Percentiles rank a stretch among this genome's conserved stretches.
These are phyloP conservation scores for Potorous gilbertii DNA, from an alignment of 2,797 vertebrate species.

Conservation along the genomic window DNA sequence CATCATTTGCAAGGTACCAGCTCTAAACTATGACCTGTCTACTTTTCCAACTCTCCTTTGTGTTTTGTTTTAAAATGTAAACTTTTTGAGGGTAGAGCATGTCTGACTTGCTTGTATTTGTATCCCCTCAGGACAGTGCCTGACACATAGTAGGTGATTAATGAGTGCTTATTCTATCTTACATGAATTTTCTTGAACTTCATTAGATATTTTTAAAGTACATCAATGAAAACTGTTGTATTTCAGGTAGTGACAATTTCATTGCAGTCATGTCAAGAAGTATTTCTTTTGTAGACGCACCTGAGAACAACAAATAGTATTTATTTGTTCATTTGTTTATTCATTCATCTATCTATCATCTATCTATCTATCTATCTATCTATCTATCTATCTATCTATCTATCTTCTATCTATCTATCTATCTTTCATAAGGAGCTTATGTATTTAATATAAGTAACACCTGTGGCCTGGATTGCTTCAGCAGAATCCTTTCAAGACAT, in stretches of 20 bases:
- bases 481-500: background rate
- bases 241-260: background rate
- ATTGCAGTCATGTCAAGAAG: background rate
- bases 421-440: background rate
- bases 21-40: background rate
- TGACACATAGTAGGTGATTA: background rate
- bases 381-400: too few species aligned
- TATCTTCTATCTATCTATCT: too few species aligned
- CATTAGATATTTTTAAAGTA: background rate
- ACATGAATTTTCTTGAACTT: background rate
- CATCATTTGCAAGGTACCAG: background rate
- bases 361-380: too few species aligned
- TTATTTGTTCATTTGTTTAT: too few species aligned
- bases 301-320: background rate
- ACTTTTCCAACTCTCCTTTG: background rate
- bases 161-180: background rate
- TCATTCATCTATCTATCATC: too few species aligned
- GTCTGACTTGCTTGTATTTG: background rate
- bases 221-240: background rate
- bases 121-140: background rate
- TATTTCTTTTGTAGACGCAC: background rate
- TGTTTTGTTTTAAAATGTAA: background rate
- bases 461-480: background rate
- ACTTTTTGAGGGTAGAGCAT: background rate
- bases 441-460: background rate